These are phyloP conservation scores for Tetrao urogallus DNA, from an alignment of 2,113 vertebrate genomes.

Conservation along the genomic window DNA sequence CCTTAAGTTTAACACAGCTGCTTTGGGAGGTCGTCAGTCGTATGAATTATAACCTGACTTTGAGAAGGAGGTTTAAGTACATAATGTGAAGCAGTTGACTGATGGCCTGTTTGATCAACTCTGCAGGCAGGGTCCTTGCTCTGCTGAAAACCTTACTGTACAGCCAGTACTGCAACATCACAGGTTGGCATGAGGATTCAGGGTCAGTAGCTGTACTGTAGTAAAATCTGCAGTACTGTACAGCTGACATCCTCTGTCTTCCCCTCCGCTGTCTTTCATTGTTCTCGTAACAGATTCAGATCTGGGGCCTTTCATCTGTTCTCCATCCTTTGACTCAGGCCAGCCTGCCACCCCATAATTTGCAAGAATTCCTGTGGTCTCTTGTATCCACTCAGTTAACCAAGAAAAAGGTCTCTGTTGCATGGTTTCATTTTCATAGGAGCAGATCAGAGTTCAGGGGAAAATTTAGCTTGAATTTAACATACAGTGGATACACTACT, in stretches of 20 bases:
- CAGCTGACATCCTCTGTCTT: neutral
- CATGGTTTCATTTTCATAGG: neutral
- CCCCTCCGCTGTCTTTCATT: neutral
- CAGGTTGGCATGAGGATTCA: neutral
- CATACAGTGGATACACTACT: neutral
- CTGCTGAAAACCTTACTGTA: neutral
- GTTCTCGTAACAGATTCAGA: neutral
- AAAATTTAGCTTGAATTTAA: neutral
- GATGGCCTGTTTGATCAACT: slow-evolving; percentile 52
- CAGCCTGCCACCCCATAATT: neutral
- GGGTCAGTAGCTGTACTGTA: neutral
- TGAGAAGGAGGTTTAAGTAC: slow-evolving; percentile 43
- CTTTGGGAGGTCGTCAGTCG: neutral
- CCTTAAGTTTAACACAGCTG: neutral
- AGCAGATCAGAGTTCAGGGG: neutral
- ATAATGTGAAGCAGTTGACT: slow-evolving; percentile 45
- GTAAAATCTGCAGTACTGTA: neutral
- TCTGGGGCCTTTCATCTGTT: neutral
- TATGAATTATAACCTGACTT: slow-evolving; percentile 44
- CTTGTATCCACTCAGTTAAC: neutral
- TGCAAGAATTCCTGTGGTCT: neutral
- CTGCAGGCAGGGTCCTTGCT: slow-evolving; percentile 28
- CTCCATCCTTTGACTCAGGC: neutral
- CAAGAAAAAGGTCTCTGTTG: neutral
- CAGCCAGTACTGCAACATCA: neutral